Evolutionary conservation across 2,888 invertebrate species (phyloP), one percentile per base, ranked within the genome.

Genomic region (Acronicta psi): DNA sequence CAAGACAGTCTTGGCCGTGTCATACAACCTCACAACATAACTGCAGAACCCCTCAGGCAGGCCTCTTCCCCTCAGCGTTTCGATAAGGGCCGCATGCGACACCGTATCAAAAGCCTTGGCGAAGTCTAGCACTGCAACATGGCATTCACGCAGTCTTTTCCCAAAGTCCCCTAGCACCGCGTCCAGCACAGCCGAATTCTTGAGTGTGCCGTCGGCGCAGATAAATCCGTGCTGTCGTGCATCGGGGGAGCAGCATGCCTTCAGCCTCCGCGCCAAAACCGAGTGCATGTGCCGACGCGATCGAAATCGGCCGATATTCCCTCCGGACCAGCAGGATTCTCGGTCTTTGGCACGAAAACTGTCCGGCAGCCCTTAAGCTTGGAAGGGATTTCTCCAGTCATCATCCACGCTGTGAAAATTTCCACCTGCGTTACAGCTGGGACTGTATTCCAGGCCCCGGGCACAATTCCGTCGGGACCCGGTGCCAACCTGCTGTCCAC

Each of bases 201-300:
- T 81, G 10, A 88, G 66, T 3, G 81, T 80, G 11, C 88, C 88
- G 55, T 88, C 88, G 1, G 77, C 73, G 41, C 77, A 63, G 13
- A 73, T 69, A 45, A 80, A 77, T 52, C 74, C 72, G 23, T 73
- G 73, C 62, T 79, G 74, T 29, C 73, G 72, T 46, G n/a, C n/a
- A n/a, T n/a, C n/a, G 47, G 70, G 74, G 29, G 75, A 72, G 50
- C 75, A 73, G 16, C 49, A 51, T 16, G 46, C 66, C 49, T 59
- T 34, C 37, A 76, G 49, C 17, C 74, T 73, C 2, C 52, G 47
- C 8, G 79, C 76, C 56, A 81, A 50, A 41, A 79, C 65, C 10
- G 69, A 54, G 62, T 81, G 79, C 58, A 84, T 57, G 46, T 83
- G n/a, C n/a, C n/a, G n/a, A n/a, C n/a, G n/a, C n/a, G n/a, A 81